phyloP scores from a whole-genome alignment of 1,140 invertebrate species.

The Euura lappo region DNA sequence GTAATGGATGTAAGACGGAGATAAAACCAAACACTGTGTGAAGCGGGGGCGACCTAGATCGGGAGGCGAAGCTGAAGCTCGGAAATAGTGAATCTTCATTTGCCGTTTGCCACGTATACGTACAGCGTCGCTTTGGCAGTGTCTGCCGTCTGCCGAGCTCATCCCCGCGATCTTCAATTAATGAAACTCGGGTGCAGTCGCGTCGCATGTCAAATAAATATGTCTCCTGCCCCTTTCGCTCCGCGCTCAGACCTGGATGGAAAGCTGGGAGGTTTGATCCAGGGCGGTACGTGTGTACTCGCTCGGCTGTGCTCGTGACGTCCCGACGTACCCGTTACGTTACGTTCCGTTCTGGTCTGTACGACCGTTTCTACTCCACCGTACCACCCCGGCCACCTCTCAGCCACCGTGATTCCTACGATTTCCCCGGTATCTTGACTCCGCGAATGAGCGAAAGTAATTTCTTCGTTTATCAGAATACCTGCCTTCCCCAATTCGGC shows the following conservation, averaged over 20 bases:
- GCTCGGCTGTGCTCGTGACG: constrained; percentile 28
- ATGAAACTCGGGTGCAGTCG: constrained; percentile 62
- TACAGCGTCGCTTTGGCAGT: constrained; percentile 26
- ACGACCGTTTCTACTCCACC: neutral
- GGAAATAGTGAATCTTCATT: constrained; percentile 58
- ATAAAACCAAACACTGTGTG: neutral
- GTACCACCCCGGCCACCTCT: neutral
- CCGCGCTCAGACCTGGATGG: constrained; percentile 25
- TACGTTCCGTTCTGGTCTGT: neutral
- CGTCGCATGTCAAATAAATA: constrained; percentile 64
- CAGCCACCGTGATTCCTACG: neutral
- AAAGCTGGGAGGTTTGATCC: constrained; percentile 35
- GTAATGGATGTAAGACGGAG: neutral
- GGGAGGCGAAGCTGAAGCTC: constrained; percentile 53
- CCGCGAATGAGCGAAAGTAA: constrained; percentile 4
- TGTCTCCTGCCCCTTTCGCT: constrained; percentile 45
- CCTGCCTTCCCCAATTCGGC: neutral
- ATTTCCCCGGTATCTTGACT: neutral
- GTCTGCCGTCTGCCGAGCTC: constrained; percentile 55
- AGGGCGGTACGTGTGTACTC: constrained; percentile 39
- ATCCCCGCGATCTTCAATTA: constrained; percentile 63
- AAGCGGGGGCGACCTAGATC: constrained; percentile 49
- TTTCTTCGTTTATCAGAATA: constrained; percentile 2
- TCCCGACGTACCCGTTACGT: neutral
- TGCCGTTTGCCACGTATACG: constrained; percentile 40